Percentiles rank a stretch among this genome's conserved stretches.
These are phyloP conservation scores for Pantala flavescens DNA, from an alignment of 1,140 invertebrate species.

Conservation along the genomic window DNA sequence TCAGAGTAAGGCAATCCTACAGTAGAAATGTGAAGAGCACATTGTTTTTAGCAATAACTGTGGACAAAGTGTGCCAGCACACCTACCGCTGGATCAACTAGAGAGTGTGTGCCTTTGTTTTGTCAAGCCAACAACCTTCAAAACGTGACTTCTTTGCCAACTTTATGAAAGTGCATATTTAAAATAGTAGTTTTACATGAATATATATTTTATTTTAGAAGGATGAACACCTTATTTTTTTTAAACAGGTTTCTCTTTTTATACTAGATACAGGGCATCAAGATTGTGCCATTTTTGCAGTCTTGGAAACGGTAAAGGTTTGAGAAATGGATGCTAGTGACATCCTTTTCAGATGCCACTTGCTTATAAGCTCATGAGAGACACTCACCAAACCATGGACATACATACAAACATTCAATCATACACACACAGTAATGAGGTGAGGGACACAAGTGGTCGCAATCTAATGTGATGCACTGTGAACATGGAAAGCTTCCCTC, in stretches of 20 bases:
- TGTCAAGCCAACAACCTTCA: conserved; percentile 5
- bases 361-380: conserved; percentile 1
- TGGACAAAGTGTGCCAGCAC: conserved; percentile 7
- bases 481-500: conserved; percentile 1
- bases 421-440: background rate
- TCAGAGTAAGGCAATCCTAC: conserved; percentile 8
- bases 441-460: background rate
- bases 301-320: conserved; percentile 5
- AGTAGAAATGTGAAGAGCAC: conserved; percentile 9
- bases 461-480: conserved; percentile 6
- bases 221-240: conserved; percentile 4
- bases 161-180: conserved; percentile 10
- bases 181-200: conserved; percentile 10
- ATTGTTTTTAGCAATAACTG: conserved; percentile 8
- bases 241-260: background rate
- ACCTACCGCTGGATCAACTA: conserved; percentile 8
- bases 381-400: background rate
- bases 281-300: conserved; percentile 7
- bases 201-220: conserved; percentile 10
- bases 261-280: background rate
- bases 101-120: conserved; percentile 1
- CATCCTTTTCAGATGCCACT: background rate
- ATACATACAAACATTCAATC: background rate
- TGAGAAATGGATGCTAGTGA: background rate
- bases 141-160: background rate